These are phyloP conservation scores for Malurus alboscapulatus DNA, from an alignment of 2,113 vertebrate genomes.

Conservation along the genomic window DNA sequence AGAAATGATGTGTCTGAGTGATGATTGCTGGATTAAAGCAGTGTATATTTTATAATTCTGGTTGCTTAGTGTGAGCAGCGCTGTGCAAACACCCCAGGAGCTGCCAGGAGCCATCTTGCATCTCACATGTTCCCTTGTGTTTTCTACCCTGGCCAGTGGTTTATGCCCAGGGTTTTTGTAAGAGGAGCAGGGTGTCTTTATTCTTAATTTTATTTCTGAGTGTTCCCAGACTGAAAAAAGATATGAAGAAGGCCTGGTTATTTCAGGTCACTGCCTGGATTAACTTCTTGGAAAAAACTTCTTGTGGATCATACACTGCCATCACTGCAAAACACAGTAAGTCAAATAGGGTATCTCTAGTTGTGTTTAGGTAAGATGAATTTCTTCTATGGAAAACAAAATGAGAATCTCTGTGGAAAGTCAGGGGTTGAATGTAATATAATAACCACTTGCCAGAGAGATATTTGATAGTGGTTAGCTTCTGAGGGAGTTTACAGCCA, in stretches of 20 bases:
- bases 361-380: not conserved
- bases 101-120: not conserved
- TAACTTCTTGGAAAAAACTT: not conserved
- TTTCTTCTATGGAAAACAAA: not conserved
- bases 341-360: not conserved
- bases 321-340: not conserved
- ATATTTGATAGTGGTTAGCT: not conserved
- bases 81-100: not conserved
- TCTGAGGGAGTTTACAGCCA: not conserved
- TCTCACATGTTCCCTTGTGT: not conserved
- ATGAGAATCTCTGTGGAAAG: not conserved
- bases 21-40: not conserved
- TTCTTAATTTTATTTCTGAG: not conserved
- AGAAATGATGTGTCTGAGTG: not conserved
- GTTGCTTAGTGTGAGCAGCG: not conserved
- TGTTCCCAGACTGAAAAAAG: not conserved
- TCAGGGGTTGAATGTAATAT: not conserved
- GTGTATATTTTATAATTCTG: not conserved
- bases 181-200: not conserved
- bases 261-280: slow-evolving; percentile 8
- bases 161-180: not conserved
- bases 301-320: not conserved
- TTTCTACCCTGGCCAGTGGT: not conserved
- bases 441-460: not conserved
- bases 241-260: not conserved